Percentiles rank a stretch among this genome's conserved stretches.
These are phyloP conservation scores for Sternarchorhynchus goeldii DNA, from an alignment of 2,797 vertebrate genomes.

Conservation along the genomic window DNA sequence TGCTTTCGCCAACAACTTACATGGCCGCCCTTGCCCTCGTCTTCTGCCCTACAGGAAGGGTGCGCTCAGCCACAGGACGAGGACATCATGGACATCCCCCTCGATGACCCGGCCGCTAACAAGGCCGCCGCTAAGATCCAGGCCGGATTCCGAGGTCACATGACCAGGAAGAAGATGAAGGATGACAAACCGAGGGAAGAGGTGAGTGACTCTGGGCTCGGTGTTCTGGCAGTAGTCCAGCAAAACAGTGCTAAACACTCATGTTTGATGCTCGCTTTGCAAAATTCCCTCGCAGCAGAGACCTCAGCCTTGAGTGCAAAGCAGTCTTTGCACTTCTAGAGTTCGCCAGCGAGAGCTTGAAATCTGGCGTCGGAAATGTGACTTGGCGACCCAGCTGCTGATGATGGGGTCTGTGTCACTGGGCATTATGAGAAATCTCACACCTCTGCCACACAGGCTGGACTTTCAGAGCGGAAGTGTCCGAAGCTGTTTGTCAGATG, in stretches of 20 bases:
- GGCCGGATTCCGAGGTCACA: slow-evolving; percentile 97
- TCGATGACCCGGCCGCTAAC: slow-evolving; percentile 95
- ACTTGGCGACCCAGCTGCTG: not conserved
- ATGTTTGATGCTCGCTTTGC: not conserved
- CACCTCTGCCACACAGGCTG: slow-evolving; percentile 7
- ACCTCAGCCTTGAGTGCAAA: too few species aligned
- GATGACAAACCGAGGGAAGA: slow-evolving; percentile 92
- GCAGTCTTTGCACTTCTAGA: not conserved
- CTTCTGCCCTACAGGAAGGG: slow-evolving; percentile 77
- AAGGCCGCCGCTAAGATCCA: slow-evolving; percentile 98
- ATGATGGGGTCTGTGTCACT: not conserved
- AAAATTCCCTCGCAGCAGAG: not conserved
- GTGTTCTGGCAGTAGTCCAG: not conserved
- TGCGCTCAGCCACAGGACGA: slow-evolving; percentile 88
- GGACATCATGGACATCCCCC: slow-evolving; percentile 96
- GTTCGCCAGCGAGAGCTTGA: slow-evolving; percentile 1
- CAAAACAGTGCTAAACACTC: not conserved
- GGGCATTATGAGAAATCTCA: not conserved
- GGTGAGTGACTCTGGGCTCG: slow-evolving; percentile 76
- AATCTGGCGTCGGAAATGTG: not conserved
- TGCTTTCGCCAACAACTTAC: slow-evolving; percentile 6
- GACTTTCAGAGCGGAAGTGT: slow-evolving; percentile 1
- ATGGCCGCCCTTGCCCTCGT: not conserved
- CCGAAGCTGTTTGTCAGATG: slow-evolving; percentile 27
- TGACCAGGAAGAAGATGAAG: slow-evolving; percentile 99